These are phyloP conservation scores for Empis livida DNA, from an alignment of 2,888 invertebrate species.

Conservation along the genomic window DNA sequence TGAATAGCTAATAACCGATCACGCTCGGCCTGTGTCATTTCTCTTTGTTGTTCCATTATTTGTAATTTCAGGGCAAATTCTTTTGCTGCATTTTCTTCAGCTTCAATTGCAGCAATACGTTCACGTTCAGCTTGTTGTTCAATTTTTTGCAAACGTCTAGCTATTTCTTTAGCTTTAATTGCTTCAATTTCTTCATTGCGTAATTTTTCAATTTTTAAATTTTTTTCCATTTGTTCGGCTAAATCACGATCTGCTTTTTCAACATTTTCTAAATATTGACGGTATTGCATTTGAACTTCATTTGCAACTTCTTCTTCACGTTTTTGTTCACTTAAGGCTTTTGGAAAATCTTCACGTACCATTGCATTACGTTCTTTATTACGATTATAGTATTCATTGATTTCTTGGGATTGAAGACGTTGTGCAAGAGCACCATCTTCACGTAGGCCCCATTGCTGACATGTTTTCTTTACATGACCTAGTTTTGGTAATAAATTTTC, in stretches of 20 bases:
- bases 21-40: slow-evolving; percentile 39
- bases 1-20: not conserved
- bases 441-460: slow-evolving; percentile 70
- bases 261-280: slow-evolving; percentile 18
- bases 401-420: slow-evolving; percentile 68
- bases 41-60: slow-evolving; percentile 54
- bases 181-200: not conserved
- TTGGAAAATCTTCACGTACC: slow-evolving; percentile 65
- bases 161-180: not conserved
- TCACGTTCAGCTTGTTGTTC: not conserved
- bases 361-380: slow-evolving; percentile 63
- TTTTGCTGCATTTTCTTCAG: slow-evolving; percentile 17
- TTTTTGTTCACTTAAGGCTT: slow-evolving; percentile 59
- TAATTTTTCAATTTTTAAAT: slow-evolving; percentile 1
- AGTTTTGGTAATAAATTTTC: not conserved
- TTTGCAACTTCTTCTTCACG: slow-evolving; percentile 53
- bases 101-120: not conserved
- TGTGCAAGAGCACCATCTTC: slow-evolving; percentile 75
- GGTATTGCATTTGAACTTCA: slow-evolving; percentile 45
- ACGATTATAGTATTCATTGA: slow-evolving; percentile 60
- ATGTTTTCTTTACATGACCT: slow-evolving; percentile 39
- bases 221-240: not conserved
- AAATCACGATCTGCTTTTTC: not conserved
- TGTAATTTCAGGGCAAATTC: slow-evolving; percentile 60
- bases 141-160: not conserved